These are phyloP conservation scores for Physocephala rufipes DNA, from an alignment of 2,888 invertebrate species.

Conservation along the genomic window DNA sequence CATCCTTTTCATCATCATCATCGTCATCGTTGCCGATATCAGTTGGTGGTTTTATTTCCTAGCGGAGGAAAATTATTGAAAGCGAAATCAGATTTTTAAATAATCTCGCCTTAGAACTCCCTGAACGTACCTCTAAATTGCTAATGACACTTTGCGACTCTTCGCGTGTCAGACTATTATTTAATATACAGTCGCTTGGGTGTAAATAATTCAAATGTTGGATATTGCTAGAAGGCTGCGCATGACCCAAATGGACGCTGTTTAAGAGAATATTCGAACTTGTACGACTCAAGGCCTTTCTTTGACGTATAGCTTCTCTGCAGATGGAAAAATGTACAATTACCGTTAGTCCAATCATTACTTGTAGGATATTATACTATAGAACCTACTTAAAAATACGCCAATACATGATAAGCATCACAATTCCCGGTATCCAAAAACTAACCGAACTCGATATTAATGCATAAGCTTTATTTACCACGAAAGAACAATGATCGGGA, in stretches of 20 bases:
- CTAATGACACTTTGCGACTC: conserved; percentile 66
- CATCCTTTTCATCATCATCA: conserved; percentile 63
- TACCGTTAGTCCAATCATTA: neutral
- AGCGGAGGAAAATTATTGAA: neutral
- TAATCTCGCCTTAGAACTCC: no score
- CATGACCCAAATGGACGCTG: conserved; percentile 83
- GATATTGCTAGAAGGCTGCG: conserved; percentile 74
- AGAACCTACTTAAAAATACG: conserved; percentile 72
- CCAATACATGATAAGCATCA: conserved; percentile 93
- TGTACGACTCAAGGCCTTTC: conserved; percentile 84
- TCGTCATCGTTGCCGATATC: conserved; percentile 64
- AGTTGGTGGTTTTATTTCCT: conserved; percentile 63
- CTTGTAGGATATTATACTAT: no score
- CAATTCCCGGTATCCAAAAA: conserved; percentile 92
- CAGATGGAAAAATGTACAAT: neutral
- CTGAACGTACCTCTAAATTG: conserved; percentile 63
- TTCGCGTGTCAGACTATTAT: conserved; percentile 61
- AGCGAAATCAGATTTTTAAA: no score
- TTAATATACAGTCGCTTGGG: conserved; percentile 71
- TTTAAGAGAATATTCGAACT: conserved; percentile 86
- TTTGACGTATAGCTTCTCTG: conserved; percentile 82
- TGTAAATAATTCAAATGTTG: conserved; percentile 68
- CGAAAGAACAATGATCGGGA: conserved; percentile 83
- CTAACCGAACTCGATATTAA: conserved; percentile 89
- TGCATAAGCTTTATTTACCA: conserved; percentile 87